Base-by-base conservation (phyloP, 2,888 invertebrate species). In the Sclerodermus sp. region DNA sequence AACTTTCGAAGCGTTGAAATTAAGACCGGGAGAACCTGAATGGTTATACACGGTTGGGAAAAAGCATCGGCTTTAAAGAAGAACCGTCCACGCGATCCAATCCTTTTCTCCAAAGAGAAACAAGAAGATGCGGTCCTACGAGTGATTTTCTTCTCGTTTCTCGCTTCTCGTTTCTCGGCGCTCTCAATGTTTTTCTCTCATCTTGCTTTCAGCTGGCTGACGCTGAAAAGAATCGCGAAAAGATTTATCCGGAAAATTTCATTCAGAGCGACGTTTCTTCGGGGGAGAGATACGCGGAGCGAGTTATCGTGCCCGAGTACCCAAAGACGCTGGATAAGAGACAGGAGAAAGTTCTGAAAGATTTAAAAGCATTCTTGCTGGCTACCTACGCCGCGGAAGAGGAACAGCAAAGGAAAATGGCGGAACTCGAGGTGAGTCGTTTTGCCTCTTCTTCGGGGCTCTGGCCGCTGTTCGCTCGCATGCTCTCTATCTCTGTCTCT, bases 281-380 rank as follows among this genome's bases (percentile, higher is more conserved):
- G 41, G 53, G 47, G 31, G 49, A 58, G 60, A 41, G 55, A 54
- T 49, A 38, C 60, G 36, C 8, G 4, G 23, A 23, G 3, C 23
- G 8, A 8, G 23, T 23, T 23, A 23, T 23, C 23, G 23, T 23
- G 23, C 12, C 34, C 1, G 34, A 38, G n/a, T 50, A 42, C 6
- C 48, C 61, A 15, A 64, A 60, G 46, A 69, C 63, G 53, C 55
- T 70, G 37, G 65, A 64, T 58, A 71, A 71, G 51, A 59, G 71
- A 47, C 68, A 65, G 44, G 64, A 64, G 42, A 58, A 49, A 37
- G 56, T 63, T 13, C 45, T 64, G 30, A 61, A 66, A 42, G 56
- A 61, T 34, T 51, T 66, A 13, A 59, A 62, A 51, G 53, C 65
- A 41, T 59, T 65, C 53, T 56, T 66, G 31, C 54, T 62, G 31